Percentiles rank a stretch among this genome's conserved stretches.
Evolutionary conservation across 30 jellyfish, hydroid and myxozoan genomes (phyloP).

Genomic region (Chrysaora quinquecirrha): DNA sequence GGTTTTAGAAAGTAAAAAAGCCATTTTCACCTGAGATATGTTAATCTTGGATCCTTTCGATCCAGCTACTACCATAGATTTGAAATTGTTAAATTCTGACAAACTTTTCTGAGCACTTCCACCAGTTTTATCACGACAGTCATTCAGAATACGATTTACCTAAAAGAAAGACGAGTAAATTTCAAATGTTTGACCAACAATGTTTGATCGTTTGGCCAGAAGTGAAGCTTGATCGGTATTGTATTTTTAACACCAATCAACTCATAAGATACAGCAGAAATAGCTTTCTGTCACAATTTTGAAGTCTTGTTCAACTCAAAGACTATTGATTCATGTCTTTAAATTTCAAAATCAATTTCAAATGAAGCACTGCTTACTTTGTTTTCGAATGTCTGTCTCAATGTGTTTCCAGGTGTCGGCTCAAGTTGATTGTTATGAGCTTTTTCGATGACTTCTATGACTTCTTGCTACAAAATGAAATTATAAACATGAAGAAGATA

Average conservation of each 20-base stretch:
- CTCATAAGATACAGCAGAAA: too few species aligned
- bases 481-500: too few species aligned
- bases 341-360: too few species aligned
- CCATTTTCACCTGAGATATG: conserved; percentile 95
- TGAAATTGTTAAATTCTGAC: conserved; percentile 97
- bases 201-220: too few species aligned
- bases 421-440: conserved; percentile 99
- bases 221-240: too few species aligned
- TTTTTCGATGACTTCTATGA: conserved; percentile 92
- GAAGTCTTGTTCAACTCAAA: too few species aligned
- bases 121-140: conserved; percentile 99
- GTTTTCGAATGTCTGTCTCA: conserved; percentile 98
- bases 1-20: too few species aligned
- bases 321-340: too few species aligned
- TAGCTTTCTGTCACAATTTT: too few species aligned
- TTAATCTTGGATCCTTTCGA: conserved; percentile 99
- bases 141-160: conserved; percentile 97
- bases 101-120: conserved; percentile 99
- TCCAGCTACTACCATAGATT: conserved; percentile 99
- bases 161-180: not conserved
- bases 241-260: too few species aligned
- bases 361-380: conserved; percentile 36
- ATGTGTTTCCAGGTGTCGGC: conserved; percentile 99
- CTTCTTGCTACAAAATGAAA: conserved; percentile 71
- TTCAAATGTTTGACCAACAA: too few species aligned